Evolutionary conservation across 2,888 invertebrate species (phyloP), one percentile per base, ranked within the genome.

Genomic region (Eustalomyia histrio): DNA sequence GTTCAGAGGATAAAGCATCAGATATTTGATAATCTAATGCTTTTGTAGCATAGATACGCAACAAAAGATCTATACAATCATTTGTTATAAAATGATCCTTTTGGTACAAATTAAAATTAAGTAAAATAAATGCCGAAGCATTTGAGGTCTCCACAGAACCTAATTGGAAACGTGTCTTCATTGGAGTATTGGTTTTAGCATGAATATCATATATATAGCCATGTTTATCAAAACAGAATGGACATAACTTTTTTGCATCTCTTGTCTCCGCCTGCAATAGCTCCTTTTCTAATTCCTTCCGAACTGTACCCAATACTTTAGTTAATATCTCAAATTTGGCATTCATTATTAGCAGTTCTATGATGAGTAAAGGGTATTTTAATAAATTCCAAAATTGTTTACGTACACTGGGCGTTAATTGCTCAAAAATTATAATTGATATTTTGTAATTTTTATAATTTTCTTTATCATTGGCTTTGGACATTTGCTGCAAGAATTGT

Each of bases 331-430:
- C 95, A 65, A 96, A 91, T 87, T 94, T 95, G 0, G 94, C 94
- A 87, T 97, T 97, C 97, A 97, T 97, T 12, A 97, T 89, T 68
- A 97, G 92, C 87, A 97, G 96, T 87, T 97, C 97, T 9, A 97
- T 91, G 86, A 97, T 94, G 4, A 95, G 90, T 52, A 95, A 88
- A 0, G 97, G 97, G 83, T 92, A 92, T 60, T 93, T 92, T 18
- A 95, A 92, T 21, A 95, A 88, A 83, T 93, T 92, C 88, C 94
- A 93, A 79, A 95, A 93, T 47, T 93, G 90, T 17, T 91, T 90
- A 69, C 93, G 92, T 86, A 94, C 92, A 57, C 90, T 91, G 0
- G 86, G 72, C 7, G 93, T 92, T 69, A 95, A 92, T 85, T 93
- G 92, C 0, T 93, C 90, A 87, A 95, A 92, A 76, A 95, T 94